A percentile compares a stretch with the other conserved stretches of the same genome.
phyloP scores from a whole-genome alignment of 2,113 vertebrate species.

The Oryzias melastigma region DNA sequence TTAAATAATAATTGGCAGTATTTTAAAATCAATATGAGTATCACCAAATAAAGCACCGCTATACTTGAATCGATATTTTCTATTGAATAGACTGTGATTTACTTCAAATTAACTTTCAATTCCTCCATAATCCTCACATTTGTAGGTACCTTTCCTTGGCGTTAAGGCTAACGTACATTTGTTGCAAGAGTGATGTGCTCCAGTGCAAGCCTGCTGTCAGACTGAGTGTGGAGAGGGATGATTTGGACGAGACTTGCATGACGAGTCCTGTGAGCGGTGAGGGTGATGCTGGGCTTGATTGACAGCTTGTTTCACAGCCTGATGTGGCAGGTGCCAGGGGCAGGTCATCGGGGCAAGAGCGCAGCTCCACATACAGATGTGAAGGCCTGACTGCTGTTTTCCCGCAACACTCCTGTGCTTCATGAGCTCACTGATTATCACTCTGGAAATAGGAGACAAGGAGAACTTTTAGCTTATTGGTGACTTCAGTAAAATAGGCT shows the following conservation, averaged over 20 bases:
- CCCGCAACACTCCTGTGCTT: slow-evolving; percentile 15
- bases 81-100: too few species aligned
- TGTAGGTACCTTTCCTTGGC: too few species aligned
- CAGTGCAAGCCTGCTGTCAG: slow-evolving; percentile 25
- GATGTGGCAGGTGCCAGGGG: slow-evolving; percentile 58
- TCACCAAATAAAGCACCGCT: too few species aligned
- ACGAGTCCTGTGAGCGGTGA: not conserved
- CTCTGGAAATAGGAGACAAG: slow-evolving; percentile 4
- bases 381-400: slow-evolving; percentile 58
- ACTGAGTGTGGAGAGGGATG: slow-evolving; percentile 25
- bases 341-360: slow-evolving; percentile 54
- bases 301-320: slow-evolving; percentile 46
- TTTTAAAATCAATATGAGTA: too few species aligned
- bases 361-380: slow-evolving; percentile 48
- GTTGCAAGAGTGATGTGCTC: slow-evolving; percentile 20
- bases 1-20: too few species aligned
- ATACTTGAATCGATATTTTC: too few species aligned
- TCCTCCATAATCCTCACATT: too few species aligned
- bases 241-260: slow-evolving; percentile 32
- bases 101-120: too few species aligned
- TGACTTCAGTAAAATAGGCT: too few species aligned
- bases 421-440: slow-evolving; percentile 26
- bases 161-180: too few species aligned
- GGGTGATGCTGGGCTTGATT: slow-evolving; percentile 47
- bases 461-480: not conserved